Base-by-base conservation (phyloP, 2,888 invertebrate species). In the Bellardia bayeri region DNA sequence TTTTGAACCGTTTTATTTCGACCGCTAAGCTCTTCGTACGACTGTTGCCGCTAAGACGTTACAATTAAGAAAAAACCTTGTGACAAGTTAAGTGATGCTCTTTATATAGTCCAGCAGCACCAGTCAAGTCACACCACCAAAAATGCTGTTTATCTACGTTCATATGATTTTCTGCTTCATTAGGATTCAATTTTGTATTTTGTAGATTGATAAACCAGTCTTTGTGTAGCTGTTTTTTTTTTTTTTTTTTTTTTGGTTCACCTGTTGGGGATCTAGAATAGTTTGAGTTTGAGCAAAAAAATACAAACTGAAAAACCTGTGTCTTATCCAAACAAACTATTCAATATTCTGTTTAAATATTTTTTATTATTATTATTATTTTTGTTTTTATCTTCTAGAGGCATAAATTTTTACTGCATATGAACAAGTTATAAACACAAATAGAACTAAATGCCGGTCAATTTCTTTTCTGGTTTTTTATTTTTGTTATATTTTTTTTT, bases 31-130 rank as follows among this genome's bases (percentile, higher is more conserved):
- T 56, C 42, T 68, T 9, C 0, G n/a, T 45, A 1, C 37, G 42
- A 68, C 16, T 79, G 75, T 82, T 82, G 64, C 56, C 64, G 51
- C 23, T 63, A 37, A 30, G 51, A 75, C 61, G 64, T 33, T 23
- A 75, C n/a, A 69, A 74, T 58, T 79, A 71, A 54, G 33, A 79
- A 79, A 58, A 85, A 82, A 85, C 79, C 66, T 69, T n/a, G 3
- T 16, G n/a, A 51, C 49, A 74, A 13, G 11, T 6, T 5, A 63
- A 30, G 33, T 54, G 23, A 64, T 33, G 71, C 82, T 88, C 79
- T 89, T 88, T 90, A 89, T 90, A 90, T 89, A 87, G 83, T 14
- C 61, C 56, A 33, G 16, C 37, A 64, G 13, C 51, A 63, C 23
- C 23, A 23, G 23, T 23, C 23, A 23, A 23, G 23, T 40, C 40